Percentiles rank a stretch among this genome's conserved stretches.
Evolutionary conservation across 2,888 invertebrate genomes (phyloP).

Genomic region (Epinotia bilunana): DNA sequence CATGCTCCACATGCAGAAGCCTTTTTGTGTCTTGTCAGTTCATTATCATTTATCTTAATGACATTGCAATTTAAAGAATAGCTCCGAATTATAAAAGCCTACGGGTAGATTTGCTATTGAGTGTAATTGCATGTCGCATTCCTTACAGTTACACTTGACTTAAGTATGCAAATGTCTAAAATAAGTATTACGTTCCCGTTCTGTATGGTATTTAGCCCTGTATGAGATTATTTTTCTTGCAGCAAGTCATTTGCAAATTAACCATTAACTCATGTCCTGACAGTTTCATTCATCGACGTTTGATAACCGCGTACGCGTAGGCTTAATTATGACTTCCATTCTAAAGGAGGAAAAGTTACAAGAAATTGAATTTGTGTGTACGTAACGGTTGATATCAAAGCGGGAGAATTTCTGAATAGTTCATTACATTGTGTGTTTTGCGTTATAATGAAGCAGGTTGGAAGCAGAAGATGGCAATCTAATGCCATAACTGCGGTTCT

Average conservation of each 20-base stretch:
- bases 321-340: slow-evolving; percentile 65
- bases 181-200: neutral
- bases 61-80: slow-evolving; percentile 44
- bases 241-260: slow-evolving; percentile 11
- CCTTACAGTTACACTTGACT: slow-evolving; percentile 29
- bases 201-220: neutral
- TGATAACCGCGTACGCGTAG: slow-evolving; percentile 57
- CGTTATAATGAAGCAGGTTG: slow-evolving; percentile 58
- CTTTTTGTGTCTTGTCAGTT: slow-evolving; percentile 38
- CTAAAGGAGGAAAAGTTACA: slow-evolving; percentile 58
- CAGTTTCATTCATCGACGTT: slow-evolving; percentile 57
- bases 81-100: slow-evolving; percentile 41
- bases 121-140: slow-evolving; percentile 29
- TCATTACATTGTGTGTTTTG: slow-evolving; percentile 62
- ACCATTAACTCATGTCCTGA: neutral
- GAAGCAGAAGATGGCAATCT: slow-evolving; percentile 66
- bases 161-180: slow-evolving; percentile 25
- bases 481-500: slow-evolving; percentile 64
- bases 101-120: slow-evolving; percentile 40
- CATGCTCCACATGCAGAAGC: slow-evolving; percentile 43
- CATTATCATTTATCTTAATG: slow-evolving; percentile 43
- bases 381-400: slow-evolving; percentile 53
- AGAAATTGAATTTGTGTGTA: slow-evolving; percentile 65
- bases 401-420: slow-evolving; percentile 61
- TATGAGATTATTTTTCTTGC: neutral